phyloP scores from a whole-genome alignment of 2,113 vertebrate genomes.

The Hucho hucho region DNA sequence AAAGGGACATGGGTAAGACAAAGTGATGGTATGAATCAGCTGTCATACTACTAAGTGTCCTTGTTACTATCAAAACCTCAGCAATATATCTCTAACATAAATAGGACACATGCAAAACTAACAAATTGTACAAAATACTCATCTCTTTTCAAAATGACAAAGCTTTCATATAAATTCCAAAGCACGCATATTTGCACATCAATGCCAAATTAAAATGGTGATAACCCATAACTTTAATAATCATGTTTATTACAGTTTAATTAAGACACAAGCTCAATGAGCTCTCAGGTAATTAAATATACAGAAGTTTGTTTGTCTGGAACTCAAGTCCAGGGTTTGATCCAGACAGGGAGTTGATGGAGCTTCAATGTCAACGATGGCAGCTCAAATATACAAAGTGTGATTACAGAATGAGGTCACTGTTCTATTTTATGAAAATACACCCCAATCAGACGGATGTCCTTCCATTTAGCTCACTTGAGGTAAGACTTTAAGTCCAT shows the following conservation, averaged over 20 bases:
- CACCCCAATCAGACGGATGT: background rate
- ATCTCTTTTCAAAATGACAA: too few relatives aligned
- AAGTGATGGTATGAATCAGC: too few relatives aligned
- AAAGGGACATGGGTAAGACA: too few relatives aligned
- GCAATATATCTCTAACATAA: too few relatives aligned
- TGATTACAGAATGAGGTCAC: slow-evolving; percentile 33
- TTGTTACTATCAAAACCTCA: too few relatives aligned
- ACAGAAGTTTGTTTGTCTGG: slow-evolving; percentile 82
- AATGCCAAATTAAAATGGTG: background rate
- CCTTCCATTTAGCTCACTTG: background rate
- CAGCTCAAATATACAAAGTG: slow-evolving; percentile 76
- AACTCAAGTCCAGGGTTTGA: slow-evolving; percentile 82
- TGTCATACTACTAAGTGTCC: too few relatives aligned
- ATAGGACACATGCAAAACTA: too few relatives aligned
- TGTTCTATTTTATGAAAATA: slow-evolving; percentile 7
- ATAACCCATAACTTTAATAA: slow-evolving; percentile 81
- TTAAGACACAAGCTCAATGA: slow-evolving; percentile 84
- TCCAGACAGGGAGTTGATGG: slow-evolving; percentile 75
- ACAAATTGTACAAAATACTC: too few relatives aligned
- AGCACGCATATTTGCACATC: background rate
- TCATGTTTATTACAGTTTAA: slow-evolving; percentile 90
- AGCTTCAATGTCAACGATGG: slow-evolving; percentile 81
- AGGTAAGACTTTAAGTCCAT: background rate
- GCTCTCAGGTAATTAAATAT: slow-evolving; percentile 86
- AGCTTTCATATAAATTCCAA: too few relatives aligned